phyloP scores from a whole-genome alignment of 2,113 vertebrate genomes.

The Cavia porcellus region DNA sequence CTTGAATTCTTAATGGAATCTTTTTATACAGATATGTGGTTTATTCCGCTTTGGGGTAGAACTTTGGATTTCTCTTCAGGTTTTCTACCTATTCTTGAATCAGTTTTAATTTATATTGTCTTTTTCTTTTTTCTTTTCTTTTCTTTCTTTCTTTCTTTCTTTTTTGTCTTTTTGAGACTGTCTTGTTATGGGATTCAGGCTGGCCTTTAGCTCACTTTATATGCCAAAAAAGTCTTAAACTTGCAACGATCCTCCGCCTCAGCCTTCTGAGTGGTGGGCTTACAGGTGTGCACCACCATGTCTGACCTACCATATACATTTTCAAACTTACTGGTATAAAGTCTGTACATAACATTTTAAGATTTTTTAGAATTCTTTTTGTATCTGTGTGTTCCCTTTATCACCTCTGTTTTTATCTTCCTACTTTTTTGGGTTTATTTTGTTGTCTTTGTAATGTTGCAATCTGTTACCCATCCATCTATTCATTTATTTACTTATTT shows the following conservation, averaged over 20 bases:
- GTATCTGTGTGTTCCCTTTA: not conserved
- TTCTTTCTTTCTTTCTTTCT: too few species aligned
- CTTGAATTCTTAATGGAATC: not conserved
- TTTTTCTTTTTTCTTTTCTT: not conserved
- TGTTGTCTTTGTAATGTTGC: not conserved
- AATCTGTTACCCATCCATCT: not conserved
- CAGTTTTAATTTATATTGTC: conserved; percentile 17
- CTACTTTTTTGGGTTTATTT: not conserved
- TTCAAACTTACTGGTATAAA: not conserved
- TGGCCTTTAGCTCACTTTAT: too few species aligned
- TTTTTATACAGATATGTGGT: not conserved
- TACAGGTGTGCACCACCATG: too few species aligned
- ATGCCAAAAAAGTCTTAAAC: too few species aligned
- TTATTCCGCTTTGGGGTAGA: not conserved
- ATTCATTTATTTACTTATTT: not conserved
- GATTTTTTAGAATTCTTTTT: conserved; percentile 18
- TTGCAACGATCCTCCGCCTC: too few species aligned
- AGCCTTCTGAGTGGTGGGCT: too few species aligned
- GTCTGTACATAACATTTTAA: not conserved
- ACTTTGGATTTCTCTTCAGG: not conserved
- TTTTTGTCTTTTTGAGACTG: too few species aligned
- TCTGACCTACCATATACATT: not conserved
- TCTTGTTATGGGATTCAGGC: too few species aligned
- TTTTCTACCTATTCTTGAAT: not conserved
- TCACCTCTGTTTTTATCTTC: conserved; percentile 8